A percentile compares a stretch with the other conserved stretches of the same genome.
Evolutionary conservation across 2,113 vertebrate genomes (phyloP).

Genomic region (Salvelinus namaycush): DNA sequence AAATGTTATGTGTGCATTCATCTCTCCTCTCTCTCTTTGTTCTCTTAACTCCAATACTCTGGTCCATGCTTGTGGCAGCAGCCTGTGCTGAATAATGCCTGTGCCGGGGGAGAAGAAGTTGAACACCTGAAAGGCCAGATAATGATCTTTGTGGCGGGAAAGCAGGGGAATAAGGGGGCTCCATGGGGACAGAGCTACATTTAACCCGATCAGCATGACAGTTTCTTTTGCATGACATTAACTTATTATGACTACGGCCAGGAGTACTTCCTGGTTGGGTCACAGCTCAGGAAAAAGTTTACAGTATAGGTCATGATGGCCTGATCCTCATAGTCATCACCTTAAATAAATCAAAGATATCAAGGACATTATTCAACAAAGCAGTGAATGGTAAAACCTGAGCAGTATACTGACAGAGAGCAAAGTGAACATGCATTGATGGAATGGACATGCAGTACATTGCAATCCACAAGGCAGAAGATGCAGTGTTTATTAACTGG

Average conservation of each 20-base stretch:
- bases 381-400: too few relatives aligned
- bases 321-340: too few relatives aligned
- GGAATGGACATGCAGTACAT: too few relatives aligned
- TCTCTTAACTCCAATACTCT: background rate
- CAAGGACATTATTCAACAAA: too few relatives aligned
- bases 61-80: background rate
- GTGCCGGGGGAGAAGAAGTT: background rate
- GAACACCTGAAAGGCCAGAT: background rate
- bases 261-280: background rate
- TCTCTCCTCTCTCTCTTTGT: background rate
- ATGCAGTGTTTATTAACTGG: too few relatives aligned
- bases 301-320: too few relatives aligned
- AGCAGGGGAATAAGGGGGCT: background rate
- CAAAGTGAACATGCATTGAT: too few relatives aligned
- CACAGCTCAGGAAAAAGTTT: too few relatives aligned
- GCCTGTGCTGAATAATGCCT: slow-evolving; percentile 2
- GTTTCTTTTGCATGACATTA: background rate
- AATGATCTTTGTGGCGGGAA: background rate
- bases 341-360: too few relatives aligned
- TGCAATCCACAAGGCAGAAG: too few relatives aligned
- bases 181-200: background rate
- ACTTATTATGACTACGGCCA: background rate
- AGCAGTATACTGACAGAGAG: too few relatives aligned
- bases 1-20: background rate
- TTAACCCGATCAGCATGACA: background rate